Base-by-base conservation (phyloP, 37 sponge, comb jelly and placozoan species). In the Lycopodina hypogea region DNA sequence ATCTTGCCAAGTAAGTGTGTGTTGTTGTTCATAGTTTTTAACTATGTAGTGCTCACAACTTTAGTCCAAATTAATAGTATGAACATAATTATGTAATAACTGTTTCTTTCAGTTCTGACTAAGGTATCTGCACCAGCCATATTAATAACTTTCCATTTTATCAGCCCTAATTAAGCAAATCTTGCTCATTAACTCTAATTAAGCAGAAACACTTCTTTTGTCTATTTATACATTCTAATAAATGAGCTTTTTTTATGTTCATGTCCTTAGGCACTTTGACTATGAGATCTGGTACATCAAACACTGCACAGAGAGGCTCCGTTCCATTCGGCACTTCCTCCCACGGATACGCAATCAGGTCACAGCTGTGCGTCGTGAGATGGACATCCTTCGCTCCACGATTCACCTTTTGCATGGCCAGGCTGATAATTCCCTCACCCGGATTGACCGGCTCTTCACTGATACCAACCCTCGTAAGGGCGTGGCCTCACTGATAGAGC, bases 391-490 rank as follows among this genome's bases (percentile, higher is more conserved):
- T 65, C 50, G 76, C 22, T 36, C 80, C 12, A 71, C 84, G 9
- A 78, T 91, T 4, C 88, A 84, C 18, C 69, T 87, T 22, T 71
- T 91, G 1, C 88, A 84, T 36, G 83, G 78, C 28, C 92, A 91
- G 71, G 69, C 86, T 30, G 92, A 91, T 74, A 83, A 91, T 78
- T 91, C 84, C 24, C 88, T 91, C 64, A 91, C 92, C 50, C 79
- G 81, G 51, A 84, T 91, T 41, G 84, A 83, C 55, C 75, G 92
- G 63, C 72, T 91, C 21, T 91, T 91, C 28, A 70, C 24, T 18
- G 90, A 85, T 32, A 60, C 81, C 1, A 78, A 81, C 42, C 88
- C 88, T 30, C 42, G 29, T 14, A 60, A 83, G 55, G 92, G 92
- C 62, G 81, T 91, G 6, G 88, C 88, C 87, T 67, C 84, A 2